A percentile compares a stretch with the other conserved stretches of the same genome.
These are phyloP conservation scores for Pterophyllum scalare DNA, from an alignment of 2,113 vertebrate species.

Conservation along the genomic window DNA sequence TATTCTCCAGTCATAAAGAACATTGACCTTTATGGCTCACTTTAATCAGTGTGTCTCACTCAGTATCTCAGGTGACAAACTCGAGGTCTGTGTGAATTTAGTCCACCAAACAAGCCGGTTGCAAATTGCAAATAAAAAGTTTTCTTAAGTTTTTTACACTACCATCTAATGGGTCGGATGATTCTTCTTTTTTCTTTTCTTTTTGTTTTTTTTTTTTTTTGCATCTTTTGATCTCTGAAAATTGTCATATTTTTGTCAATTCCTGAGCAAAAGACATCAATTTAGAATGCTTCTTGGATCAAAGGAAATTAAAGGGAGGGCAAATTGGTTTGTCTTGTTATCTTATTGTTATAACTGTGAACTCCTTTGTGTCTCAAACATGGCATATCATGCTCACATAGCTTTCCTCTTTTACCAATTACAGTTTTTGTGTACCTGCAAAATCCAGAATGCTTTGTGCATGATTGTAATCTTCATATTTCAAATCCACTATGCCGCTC, in stretches of 20 bases:
- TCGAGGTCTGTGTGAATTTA: neutral
- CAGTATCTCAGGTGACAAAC: neutral
- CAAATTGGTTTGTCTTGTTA: constrained; percentile 34
- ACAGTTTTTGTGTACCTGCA: constrained; percentile 42
- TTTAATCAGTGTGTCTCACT: neutral
- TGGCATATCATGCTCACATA: neutral
- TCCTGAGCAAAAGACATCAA: neutral
- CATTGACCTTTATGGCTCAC: neutral
- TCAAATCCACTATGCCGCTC: constrained; percentile 43
- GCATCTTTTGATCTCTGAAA: neutral
- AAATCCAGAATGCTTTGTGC: constrained; percentile 28
- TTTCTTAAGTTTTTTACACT: neutral
- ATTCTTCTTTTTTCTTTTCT: neutral
- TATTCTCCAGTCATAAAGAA: neutral
- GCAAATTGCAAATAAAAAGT: neutral
- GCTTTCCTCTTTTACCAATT: constrained; percentile 29
- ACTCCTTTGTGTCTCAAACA: constrained; percentile 36
- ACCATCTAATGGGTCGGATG: neutral
- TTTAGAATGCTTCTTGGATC: constrained; percentile 3
- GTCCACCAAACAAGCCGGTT: neutral
- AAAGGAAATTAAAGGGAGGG: neutral
- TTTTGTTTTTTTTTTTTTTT: neutral
- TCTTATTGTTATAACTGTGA: neutral
- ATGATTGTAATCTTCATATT: constrained; percentile 53
- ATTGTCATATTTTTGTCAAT: neutral